Conservation (phyloP, 2,113 vertebrate genomes). For the human (Homo sapiens) region GRCh38 chr9:35254501-35255000, state of each 20-base stretch:
- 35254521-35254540: too few relatives aligned
- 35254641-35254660: neutral
- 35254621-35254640: neutral
- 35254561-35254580: neutral
- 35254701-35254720: neutral
- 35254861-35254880: neutral
- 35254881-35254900: too few relatives aligned
- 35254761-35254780: neutral
- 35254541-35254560: neutral
- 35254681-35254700: neutral
- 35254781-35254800: neutral
- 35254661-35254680: neutral
- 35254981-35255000: neutral
- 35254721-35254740: neutral
- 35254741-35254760: neutral
- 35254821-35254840: neutral
- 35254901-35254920: too few relatives aligned
- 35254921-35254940: too few relatives aligned
- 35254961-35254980: too few relatives aligned
- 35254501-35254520: neutral
- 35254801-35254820: neutral
- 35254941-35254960: neutral
- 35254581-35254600: neutral
- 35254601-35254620: neutral
- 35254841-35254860: neutral